Evolutionary conservation across 2,113 vertebrate species (phyloP), one percentile per base, ranked within the genome.

Genomic region (Pyrgilauda ruficollis): DNA sequence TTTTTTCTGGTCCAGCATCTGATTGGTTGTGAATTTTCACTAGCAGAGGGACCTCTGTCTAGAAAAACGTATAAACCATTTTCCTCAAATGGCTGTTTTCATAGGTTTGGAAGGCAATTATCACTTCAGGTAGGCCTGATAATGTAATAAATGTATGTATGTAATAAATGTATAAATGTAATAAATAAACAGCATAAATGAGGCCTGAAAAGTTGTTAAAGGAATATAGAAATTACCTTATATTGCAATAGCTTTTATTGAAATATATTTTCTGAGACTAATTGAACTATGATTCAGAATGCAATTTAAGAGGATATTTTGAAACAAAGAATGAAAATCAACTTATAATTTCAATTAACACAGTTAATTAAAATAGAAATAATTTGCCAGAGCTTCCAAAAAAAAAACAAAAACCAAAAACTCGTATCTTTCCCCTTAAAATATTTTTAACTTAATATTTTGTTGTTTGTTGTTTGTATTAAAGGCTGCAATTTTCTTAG

Each of bases 351-450:
- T 63, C 46, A 68, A 79, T 77, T 68, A 78, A 53, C 6, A 53
- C 6, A 27, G 10, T 21, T 43, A 84, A 41, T 56, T 69, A 16
- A 77, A 61, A 84, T 8, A 59, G 6, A 81, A 72, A 67, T 18
- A 44, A 61, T 69, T 50, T 49, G 9, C 46, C 13, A 28, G 7
- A 30, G 4, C 10, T 52, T 61, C 15, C 7, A 28, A 87, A 73
- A 76, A 41, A 31, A 31, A 31, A 49, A 22, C 28, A 17, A 8
- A 5, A 19, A 37, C 35, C 16, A 11, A 83, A 66, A 61, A 28
- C 1, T 50, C 3, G 0, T 50, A 7, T 39, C 3, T 76, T 72
- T 22, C 8, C 2, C 4, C 16, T 73, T 30, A 52, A 53, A 10
- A 2, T 23, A 13, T 23, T 44, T 43, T 73, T 26, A 30, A 37